Base-by-base conservation (phyloP, 1,140 invertebrate species). In the Manduca sexta region DNA sequence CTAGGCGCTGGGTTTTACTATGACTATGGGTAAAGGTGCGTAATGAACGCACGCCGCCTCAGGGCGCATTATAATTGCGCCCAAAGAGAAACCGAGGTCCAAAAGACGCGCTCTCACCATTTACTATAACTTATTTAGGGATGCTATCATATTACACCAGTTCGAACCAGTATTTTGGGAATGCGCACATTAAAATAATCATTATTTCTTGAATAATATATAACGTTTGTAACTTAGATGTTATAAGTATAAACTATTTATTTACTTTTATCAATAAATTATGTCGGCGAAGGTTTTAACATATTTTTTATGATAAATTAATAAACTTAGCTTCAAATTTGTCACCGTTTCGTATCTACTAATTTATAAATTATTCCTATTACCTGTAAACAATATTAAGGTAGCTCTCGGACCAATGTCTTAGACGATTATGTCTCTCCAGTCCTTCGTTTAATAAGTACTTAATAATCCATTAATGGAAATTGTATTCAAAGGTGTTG, bases 1-100 rank as follows among this genome's bases (percentile, higher is more conserved):
- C 21, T 26, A 26, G 15, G 17, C 18, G n/a, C 6, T 18, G 38
- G 7, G 11, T 40, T 40, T 10, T 40, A 18, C 15, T 40, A 17
- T 16, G 15, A 7, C 13, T 1, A 3, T 40, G 15, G 5, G n/a
- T 16, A 17, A 40, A 18, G 18, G 16, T 11, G 35, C 21, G 18
- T 17, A 40, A 40, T n/a, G 15, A 18, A 40, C 18, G 38, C 8
- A 18, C 18, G 18, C 38, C 15, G 66, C 74, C 60, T 30, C 57
- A 49, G 68, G 74, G 47, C 51, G 55, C 46, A 49, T 58, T 68
- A 64, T 75, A 74, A 78, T 78, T 74, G 72, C 67, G 66, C 48
- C 58, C 11, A 18, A 29, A 37, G 51, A 53, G 40, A 41, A 31
- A 14, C 35, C 38, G 21, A 26, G 21, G 21, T 26, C 21, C 21